A percentile compares a stretch with the other conserved stretches of the same genome.
These are phyloP conservation scores for Phyllostomus hastatus DNA, from an alignment of 2,113 vertebrate species.

Conservation along the genomic window DNA sequence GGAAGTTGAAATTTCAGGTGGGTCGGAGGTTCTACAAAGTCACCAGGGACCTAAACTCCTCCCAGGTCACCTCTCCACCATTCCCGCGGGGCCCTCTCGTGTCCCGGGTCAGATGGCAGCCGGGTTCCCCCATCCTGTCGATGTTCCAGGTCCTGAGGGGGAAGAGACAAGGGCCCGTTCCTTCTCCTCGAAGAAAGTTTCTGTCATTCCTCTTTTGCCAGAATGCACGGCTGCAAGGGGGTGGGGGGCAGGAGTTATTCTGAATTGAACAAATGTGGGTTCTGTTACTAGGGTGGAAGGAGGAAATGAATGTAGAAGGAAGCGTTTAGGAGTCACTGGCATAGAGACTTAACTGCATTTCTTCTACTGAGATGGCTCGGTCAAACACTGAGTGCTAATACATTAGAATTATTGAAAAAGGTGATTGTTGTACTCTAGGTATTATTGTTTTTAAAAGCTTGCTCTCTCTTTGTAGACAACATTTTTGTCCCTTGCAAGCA, in stretches of 20 bases:
- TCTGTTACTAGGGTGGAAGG: background rate
- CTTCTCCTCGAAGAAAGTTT: background rate
- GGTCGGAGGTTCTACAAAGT: background rate
- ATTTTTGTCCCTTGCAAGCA: conserved; percentile 21
- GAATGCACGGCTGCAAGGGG: background rate
- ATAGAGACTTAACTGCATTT: background rate
- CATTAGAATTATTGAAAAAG: conserved; percentile 3
- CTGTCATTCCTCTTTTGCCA: background rate
- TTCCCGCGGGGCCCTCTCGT: background rate
- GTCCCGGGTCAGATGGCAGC: background rate
- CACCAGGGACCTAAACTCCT: background rate
- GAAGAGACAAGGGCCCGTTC: background rate
- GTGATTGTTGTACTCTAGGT: background rate
- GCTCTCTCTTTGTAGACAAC: conserved; percentile 5
- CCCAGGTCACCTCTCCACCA: background rate
- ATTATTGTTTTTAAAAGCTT: conserved; percentile 2
- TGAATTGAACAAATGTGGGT: conserved; percentile 20
- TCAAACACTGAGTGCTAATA: background rate
- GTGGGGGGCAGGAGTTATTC: background rate
- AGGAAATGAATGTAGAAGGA: background rate
- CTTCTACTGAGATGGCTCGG: background rate
- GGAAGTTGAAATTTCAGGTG: background rate
- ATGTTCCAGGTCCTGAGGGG: background rate
- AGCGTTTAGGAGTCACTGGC: background rate
- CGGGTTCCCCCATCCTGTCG: background rate